Percentiles rank a stretch among this genome's conserved stretches.
phyloP scores from a whole-genome alignment of 2,797 vertebrate species.

The Lagorchestes hirsutus region DNA sequence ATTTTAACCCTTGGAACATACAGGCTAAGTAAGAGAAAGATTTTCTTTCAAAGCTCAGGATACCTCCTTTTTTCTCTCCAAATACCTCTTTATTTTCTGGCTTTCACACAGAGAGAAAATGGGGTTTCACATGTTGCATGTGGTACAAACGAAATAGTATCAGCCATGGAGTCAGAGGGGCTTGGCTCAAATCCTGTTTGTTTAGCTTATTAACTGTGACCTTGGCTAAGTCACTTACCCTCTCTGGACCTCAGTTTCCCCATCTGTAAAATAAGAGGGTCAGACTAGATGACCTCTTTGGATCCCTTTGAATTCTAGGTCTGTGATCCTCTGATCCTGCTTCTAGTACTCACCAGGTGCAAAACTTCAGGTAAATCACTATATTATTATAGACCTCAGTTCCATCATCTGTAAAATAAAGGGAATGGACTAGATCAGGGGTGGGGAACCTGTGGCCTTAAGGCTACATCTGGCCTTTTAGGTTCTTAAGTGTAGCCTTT shows the following conservation, averaged over 20 bases:
- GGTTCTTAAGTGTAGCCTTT: too few relatives aligned
- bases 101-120: background rate
- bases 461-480: too few relatives aligned
- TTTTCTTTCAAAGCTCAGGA: background rate
- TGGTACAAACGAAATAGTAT: background rate
- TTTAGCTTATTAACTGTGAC: background rate
- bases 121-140: background rate
- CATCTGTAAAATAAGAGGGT: background rate
- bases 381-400: background rate
- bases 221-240: background rate
- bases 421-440: background rate
- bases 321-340: background rate
- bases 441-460: too few relatives aligned
- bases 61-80: constrained; percentile 15
- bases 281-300: background rate
- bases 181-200: background rate
- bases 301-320: background rate
- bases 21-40: background rate
- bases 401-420: background rate
- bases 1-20: constrained; percentile 18
- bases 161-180: background rate
- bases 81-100: background rate
- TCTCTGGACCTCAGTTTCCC: background rate
- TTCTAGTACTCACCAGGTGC: background rate
- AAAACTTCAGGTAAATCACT: background rate